Conservation (phyloP, 2,113 vertebrate genomes). For the western clawed frog (Xenopus tropicalis) region UCB_Xtro_10.0 CM004446.2:109059001-109059500, state of each 20-base stretch:
- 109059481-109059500: conserved; percentile 82
- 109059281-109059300: conserved; percentile 94
- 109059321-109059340: conserved; percentile 91
- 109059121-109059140: conserved; percentile 96
- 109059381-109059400: conserved; percentile 90
- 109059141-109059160: conserved; percentile 85
- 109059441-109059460: conserved; percentile 95
- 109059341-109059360: conserved; percentile 90
- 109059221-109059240: conserved; percentile 83
- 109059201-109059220: conserved; percentile 85
- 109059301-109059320: conserved; percentile 97
- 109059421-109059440: conserved; percentile 97
- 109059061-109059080: conserved; percentile 71
- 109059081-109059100: conserved; percentile 92
- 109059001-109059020: conserved; percentile 94
- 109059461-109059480: conserved; percentile 93
- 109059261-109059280: conserved; percentile 92
- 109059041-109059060: conserved; percentile 96
- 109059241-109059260: conserved; percentile 87
- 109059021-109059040: conserved; percentile 78
- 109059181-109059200: conserved; percentile 92
- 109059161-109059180: conserved; percentile 90
- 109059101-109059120: conserved; percentile 98
- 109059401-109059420: conserved; percentile 92
- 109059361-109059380: conserved; percentile 79